Base-by-base conservation (phyloP, 23 tunicate species). In the Clavelina lepadiformis region DNA sequence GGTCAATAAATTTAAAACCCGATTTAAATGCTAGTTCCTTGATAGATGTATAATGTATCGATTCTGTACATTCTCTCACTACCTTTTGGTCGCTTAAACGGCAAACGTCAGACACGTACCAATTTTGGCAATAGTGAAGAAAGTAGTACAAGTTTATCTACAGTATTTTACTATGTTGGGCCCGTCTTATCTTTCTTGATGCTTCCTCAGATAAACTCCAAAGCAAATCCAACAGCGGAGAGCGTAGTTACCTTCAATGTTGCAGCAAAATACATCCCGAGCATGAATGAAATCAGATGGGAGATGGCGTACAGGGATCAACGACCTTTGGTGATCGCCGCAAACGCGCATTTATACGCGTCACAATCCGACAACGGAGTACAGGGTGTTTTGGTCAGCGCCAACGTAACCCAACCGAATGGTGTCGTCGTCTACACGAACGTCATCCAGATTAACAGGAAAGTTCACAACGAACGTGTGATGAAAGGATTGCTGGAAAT, bases 341-440 rank as follows among this genome's bases (percentile, higher is more conserved):
- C 68, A 15, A 35, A 35, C 26, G 68, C 49, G 20, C 3, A 5
- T 5, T 7, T 63, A 41, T 41, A 41, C 49, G 49, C 49, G 13
- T 15, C 49, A 41, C 11, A 15, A 41, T 41, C 49, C 15, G 49
- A 15, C 49, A 11, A 15, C 11, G 13, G 13, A 41, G 49, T 41
- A 41, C 49, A 41, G 15, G 49, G 49, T 36, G 19, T 63, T 27
- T 63, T 63, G 23, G 68, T 51, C 6, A 63, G 68, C 50, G 37
- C 13, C 50, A 63, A 63, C 68, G 50, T 63, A 13, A 7, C 68
- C 21, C n/a, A 8, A 35, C 65, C 49, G 15, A 8, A 11, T 8
- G 49, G 49, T 8, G 15, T 11, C 15, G 49, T 15, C 13, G 49
- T 8, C 13, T 41, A 11, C 15, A 41, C 15, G 15, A 41, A 41